Percentiles rank a stretch among this genome's conserved stretches.
Conservation (phyloP, 2,888 invertebrate species). For the Scaptomyza cyrtandrae region DNA sequence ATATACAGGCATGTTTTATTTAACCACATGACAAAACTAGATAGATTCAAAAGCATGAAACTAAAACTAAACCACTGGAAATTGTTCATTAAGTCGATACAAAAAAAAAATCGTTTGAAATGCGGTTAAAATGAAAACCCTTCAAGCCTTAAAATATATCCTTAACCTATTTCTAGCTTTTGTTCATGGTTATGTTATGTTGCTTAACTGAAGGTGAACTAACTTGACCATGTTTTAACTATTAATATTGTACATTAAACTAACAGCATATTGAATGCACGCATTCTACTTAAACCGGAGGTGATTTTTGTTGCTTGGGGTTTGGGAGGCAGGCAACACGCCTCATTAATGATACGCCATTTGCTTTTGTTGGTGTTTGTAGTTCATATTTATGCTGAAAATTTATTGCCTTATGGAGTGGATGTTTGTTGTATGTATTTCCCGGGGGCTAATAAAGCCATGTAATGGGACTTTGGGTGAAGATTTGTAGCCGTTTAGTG, state of each 20-base stretch:
- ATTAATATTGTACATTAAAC: slow-evolving; percentile 65
- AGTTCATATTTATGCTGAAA: slow-evolving; percentile 60
- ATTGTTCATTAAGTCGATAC: slow-evolving; percentile 25
- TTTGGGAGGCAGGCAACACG: slow-evolving; percentile 35
- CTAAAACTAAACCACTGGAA: slow-evolving; percentile 17
- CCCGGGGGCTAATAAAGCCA: slow-evolving; percentile 43
- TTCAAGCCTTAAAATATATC: background rate
- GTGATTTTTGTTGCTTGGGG: background rate
- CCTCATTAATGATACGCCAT: slow-evolving; percentile 69
- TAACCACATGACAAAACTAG: background rate
- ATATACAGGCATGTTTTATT: background rate
- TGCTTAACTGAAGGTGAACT: slow-evolving; percentile 2
- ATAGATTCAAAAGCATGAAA: slow-evolving; percentile 4
- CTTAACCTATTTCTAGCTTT: slow-evolving; percentile 1
- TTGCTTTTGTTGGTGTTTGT: slow-evolving; percentile 22
- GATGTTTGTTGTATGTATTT: slow-evolving; percentile 7
- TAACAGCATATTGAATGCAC: slow-evolving; percentile 67
- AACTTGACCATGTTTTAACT: slow-evolving; percentile 30
- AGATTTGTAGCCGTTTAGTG: slow-evolving; percentile 55
- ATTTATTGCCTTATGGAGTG: slow-evolving; percentile 50
- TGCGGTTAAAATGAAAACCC: slow-evolving; percentile 10
- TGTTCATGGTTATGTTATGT: no score
- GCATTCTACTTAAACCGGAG: slow-evolving; percentile 31
- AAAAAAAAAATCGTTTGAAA: slow-evolving; percentile 37
- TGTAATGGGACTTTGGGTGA: slow-evolving; percentile 43